These are phyloP conservation scores for Decapterus maruadsi DNA, from an alignment of 2,797 vertebrate genomes.

Conservation along the genomic window DNA sequence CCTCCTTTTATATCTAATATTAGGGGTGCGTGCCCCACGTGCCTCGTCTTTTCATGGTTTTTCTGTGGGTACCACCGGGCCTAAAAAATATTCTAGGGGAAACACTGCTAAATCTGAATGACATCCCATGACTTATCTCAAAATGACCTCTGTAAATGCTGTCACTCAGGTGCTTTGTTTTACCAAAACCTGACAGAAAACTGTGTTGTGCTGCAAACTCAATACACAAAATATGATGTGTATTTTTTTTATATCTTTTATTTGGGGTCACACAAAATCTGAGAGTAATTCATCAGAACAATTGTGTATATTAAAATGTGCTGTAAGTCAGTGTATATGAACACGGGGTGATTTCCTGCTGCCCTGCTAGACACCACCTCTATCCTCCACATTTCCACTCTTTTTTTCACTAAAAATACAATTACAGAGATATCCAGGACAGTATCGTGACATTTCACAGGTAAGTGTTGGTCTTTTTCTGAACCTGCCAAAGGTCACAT, in stretches of 20 bases:
- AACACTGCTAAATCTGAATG: background rate
- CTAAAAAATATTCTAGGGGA: no score
- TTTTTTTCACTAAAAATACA: slow-evolving; percentile 39
- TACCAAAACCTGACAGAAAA: background rate
- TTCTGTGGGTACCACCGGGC: no score
- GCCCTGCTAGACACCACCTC: background rate
- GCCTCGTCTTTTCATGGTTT: no score
- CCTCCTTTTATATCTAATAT: no score
- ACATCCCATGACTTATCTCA: background rate
- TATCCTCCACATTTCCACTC: slow-evolving; percentile 1
- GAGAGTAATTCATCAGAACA: background rate
- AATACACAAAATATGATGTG: background rate
- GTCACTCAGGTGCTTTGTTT: background rate
- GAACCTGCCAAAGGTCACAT: slow-evolving; percentile 65
- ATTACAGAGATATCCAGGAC: slow-evolving; percentile 53
- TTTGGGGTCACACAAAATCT: background rate
- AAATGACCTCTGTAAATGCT: background rate
- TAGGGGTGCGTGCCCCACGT: no score
- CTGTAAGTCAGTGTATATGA: background rate
- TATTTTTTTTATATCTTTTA: no score
- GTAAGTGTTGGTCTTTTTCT: slow-evolving; percentile 59
- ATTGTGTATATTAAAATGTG: background rate
- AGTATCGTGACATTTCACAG: slow-evolving; percentile 72
- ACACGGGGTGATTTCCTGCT: background rate
- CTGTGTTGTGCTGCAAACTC: background rate